Evolutionary conservation across 2,113 vertebrate genomes (phyloP), one percentile per base, ranked within the genome.

Genomic region (Edolisoma coerulescens): DNA sequence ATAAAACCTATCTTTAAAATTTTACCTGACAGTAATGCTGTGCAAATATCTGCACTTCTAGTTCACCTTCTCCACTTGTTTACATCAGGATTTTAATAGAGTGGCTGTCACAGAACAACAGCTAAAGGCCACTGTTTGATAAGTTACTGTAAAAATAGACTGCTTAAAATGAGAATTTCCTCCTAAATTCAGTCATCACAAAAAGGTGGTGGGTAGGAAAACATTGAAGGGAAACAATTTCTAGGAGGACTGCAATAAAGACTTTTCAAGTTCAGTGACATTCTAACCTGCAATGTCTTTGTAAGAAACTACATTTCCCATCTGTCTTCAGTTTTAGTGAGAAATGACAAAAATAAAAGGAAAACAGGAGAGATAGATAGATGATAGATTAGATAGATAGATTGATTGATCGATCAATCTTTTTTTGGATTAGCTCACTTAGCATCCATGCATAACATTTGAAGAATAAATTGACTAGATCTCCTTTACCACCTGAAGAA

Each of bases 31-130:
- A 98, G 97, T 98, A 98, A 98, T 97, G 96, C 97, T 94, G 97
- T 97, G 97, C 97, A 98, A 98, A 98, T 98, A 98, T 96, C 98
- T 98, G 97, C 97, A 97, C 97, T 97, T 97, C 98, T 96, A 94
- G 93, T 97, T 98, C 98, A 98, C 98, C 97, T 98, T 98, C 97
- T 97, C 95, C 91, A 96, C 98, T 98, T 98, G 98, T 98, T 98
- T 98, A 98, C 97, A 97, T 98, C 98, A 97, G 96, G 97, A 97
- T 97, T 98, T 98, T 98, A 98, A 98, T 97, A 97, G 97, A 98
- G 94, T 98, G 96, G 94, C 97, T 98, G 98, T 98, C 97, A 98
- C 94, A 96, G 95, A 98, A 98, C 96, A 98, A 97, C 97, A 97
- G 97, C 97, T 98, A 98, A 98, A 98, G 98, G 98, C 98, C 98